Evolutionary conservation across 2,888 invertebrate genomes (phyloP), one percentile per base, ranked within the genome.

Genomic region (Troglohyphantes excavatus): DNA sequence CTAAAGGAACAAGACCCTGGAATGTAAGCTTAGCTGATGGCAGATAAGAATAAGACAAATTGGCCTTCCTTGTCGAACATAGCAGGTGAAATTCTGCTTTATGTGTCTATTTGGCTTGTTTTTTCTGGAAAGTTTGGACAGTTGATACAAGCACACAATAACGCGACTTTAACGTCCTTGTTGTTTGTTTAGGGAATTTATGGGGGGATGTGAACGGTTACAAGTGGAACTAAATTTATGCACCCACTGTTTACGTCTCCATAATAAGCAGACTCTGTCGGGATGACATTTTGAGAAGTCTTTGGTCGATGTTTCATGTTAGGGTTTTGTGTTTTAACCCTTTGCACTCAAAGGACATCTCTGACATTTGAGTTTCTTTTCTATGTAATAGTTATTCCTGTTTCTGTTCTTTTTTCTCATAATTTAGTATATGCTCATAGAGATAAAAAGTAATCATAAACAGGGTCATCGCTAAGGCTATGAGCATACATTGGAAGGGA

Each of bases 21-120:
- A 83, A 83, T 83, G 83, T 23, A 70, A 46, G 70, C 11, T 33
- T 19, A 82, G 82, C 23, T 63, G 83, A 73, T 83, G 23, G 17
- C n/a, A 61, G 83, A 83, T 83, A 83, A 83, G 72, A 17, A 21
- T 63, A 73, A 83, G 72, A 73, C 43, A 61, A 53, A 81, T 81
- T 68, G 68, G 53, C 19, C 65, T 67, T 26, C 46, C 23, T 67
- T n/a, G 13, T 13, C n/a, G 17, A 27, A 21, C 11, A 21, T n/a
- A 19, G 29, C 46, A 21, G 53, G 67, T 53, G 65, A 27, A 9
- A 67, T 53, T 46, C 78, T 17, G 7, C 39, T 17, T 72, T 43
- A 23, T 59, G 27, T 29, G 23, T 26, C 26, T 39, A 59, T 61
- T 61, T 43, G n/a, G 13, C 23, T 46, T 46, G 26, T 17, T 26